A percentile compares a stretch with the other conserved stretches of the same genome.
These are phyloP conservation scores for Clupea harengus DNA, from an alignment of 2,113 vertebrate species.

Conservation along the genomic window DNA sequence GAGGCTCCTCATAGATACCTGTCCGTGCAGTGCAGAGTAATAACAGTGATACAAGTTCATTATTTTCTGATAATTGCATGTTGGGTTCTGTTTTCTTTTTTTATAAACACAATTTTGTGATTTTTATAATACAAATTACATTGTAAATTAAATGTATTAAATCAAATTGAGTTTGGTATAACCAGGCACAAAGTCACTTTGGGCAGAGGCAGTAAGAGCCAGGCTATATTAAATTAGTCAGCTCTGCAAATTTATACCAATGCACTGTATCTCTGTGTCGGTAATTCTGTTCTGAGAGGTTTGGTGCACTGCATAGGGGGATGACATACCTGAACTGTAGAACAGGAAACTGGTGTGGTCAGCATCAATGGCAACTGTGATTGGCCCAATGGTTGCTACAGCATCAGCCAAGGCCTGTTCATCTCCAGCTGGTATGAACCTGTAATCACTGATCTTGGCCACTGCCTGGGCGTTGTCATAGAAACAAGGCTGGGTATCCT, in stretches of 20 bases:
- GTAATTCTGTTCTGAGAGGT: not conserved
- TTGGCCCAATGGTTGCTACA: constrained; percentile 71
- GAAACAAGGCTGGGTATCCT: constrained; percentile 74
- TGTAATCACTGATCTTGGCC: constrained; percentile 69
- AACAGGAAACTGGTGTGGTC: constrained; percentile 74
- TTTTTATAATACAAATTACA: not conserved
- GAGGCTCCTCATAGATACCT: constrained; percentile 74
- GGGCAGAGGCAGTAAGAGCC: no score
- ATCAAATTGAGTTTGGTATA: not conserved
- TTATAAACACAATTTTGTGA: not conserved
- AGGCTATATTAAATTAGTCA: not conserved
- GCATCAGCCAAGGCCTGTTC: constrained; percentile 74
- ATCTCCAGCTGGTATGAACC: constrained; percentile 69
- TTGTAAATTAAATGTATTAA: not conserved
- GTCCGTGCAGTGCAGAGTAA: constrained; percentile 1
- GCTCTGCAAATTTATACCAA: no score
- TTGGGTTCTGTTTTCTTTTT: no score
- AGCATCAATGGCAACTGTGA: constrained; percentile 74
- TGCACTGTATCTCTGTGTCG: not conserved
- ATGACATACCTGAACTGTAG: constrained; percentile 70
- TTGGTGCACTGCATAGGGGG: not conserved
- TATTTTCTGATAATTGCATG: no score
- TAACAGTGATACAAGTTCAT: no score
- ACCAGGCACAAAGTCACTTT: not conserved
- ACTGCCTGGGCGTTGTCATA: constrained; percentile 64